Evolutionary conservation across 2,797 vertebrate genomes (phyloP).

Genomic region (Centropyge bicolor): DNA sequence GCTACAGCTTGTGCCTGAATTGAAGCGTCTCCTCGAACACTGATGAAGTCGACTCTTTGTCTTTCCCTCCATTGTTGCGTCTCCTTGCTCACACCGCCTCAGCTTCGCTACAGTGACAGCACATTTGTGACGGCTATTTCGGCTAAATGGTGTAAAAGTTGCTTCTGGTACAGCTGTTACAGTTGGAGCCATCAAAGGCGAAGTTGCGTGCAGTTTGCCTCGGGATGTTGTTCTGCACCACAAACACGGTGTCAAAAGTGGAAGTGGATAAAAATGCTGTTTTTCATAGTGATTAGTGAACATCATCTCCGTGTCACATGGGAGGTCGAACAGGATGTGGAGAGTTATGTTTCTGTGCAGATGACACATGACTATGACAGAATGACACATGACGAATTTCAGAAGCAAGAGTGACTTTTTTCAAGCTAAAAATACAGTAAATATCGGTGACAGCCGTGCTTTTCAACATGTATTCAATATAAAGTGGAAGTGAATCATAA

Average conservation of each 20-base stretch:
- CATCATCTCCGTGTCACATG: conserved; percentile 42
- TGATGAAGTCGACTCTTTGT: neutral
- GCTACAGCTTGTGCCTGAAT: neutral
- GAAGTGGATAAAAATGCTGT: neutral
- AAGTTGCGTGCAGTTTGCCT: conserved; percentile 14
- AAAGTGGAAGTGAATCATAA: neutral
- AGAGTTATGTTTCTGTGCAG: neutral
- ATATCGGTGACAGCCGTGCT: neutral
- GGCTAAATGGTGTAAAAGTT: conserved; percentile 1
- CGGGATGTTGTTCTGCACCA: conserved; percentile 21
- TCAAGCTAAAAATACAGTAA: conserved; percentile 2
- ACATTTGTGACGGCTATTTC: neutral
- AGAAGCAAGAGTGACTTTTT: neutral
- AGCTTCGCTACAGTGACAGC: neutral
- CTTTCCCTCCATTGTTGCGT: neutral
- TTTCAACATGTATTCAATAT: too few relatives aligned
- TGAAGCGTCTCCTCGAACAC: neutral
- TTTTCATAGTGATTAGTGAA: conserved; percentile 11
- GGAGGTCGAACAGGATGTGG: conserved; percentile 41
- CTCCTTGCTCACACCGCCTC: neutral
- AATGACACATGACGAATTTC: conserved; percentile 2
- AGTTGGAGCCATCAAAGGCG: conserved; percentile 3
- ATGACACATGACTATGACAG: conserved; percentile 20
- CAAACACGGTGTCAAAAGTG: conserved; percentile 2
- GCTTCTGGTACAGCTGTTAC: neutral